Evolutionary conservation across 2,888 invertebrate genomes (phyloP).

Genomic region (Tiphia femorata): DNA sequence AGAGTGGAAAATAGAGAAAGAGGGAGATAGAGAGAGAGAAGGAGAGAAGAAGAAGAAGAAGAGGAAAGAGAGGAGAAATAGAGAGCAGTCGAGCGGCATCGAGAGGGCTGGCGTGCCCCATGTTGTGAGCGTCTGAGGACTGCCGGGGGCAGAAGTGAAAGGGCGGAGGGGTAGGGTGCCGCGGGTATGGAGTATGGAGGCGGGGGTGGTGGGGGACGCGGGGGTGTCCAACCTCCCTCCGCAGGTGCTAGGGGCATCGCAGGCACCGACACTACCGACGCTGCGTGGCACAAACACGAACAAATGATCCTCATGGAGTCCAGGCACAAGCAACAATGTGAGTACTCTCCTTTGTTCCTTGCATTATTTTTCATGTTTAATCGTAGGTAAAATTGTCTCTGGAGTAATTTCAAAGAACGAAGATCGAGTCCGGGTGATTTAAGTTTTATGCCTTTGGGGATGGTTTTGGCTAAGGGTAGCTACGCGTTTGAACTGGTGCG

Average conservation of each 20-base stretch:
- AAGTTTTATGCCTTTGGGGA: no score
- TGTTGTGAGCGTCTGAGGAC: slow-evolving; percentile 65
- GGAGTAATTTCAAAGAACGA: no score
- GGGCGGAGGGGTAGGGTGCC: slow-evolving; percentile 53
- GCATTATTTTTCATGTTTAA: not conserved
- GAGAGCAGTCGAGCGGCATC: slow-evolving; percentile 35
- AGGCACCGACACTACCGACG: slow-evolving; percentile 67
- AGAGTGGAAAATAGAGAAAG: slow-evolving; percentile 10
- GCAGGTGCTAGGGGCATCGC: slow-evolving; percentile 60
- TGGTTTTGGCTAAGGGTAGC: no score
- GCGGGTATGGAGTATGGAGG: slow-evolving; percentile 67
- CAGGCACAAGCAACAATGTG: slow-evolving; percentile 67
- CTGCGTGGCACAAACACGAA: slow-evolving; percentile 68
- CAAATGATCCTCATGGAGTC: slow-evolving; percentile 68
- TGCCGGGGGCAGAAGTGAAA: slow-evolving; percentile 57
- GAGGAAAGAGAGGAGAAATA: slow-evolving; percentile 18
- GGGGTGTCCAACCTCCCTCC: slow-evolving; percentile 65
- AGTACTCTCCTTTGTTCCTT: slow-evolving; percentile 39
- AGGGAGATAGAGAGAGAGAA: not conserved
- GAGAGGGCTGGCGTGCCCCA: slow-evolving; percentile 57
- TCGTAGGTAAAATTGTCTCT: not conserved
- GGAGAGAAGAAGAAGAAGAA: slow-evolving; percentile 14
- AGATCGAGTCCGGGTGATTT: no score
- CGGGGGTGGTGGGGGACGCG: slow-evolving; percentile 57
- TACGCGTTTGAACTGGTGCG: no score